A percentile compares a stretch with the other conserved stretches of the same genome.
phyloP scores from a whole-genome alignment of 1,140 invertebrate species.

The Teleopsis dalmanni region DNA sequence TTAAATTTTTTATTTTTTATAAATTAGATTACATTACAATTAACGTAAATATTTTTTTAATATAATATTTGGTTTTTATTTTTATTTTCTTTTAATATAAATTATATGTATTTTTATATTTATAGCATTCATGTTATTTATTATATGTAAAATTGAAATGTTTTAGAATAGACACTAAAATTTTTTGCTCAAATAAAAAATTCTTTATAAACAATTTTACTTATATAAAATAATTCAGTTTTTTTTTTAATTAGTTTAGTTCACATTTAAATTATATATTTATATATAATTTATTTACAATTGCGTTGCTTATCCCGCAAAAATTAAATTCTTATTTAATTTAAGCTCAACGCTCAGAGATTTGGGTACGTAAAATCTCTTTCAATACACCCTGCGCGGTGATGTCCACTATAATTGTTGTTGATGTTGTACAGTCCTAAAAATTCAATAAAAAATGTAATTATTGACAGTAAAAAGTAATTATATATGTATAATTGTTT shows the following conservation, averaged over 20 bases:
- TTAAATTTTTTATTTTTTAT: no score
- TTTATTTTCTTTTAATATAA: no score
- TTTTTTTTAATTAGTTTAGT: constrained; percentile 3
- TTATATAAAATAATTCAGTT: constrained; percentile 1
- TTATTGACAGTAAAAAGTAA: no score
- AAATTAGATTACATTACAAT: no score
- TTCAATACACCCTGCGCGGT: constrained; percentile 44
- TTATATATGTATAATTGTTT: no score
- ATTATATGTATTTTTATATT: no score
- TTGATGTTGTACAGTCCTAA: constrained; percentile 43
- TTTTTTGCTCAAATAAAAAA: no score
- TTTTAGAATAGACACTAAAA: no score
- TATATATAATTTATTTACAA: constrained; percentile 41
- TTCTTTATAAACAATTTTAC: background rate
- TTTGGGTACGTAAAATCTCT: constrained; percentile 44
- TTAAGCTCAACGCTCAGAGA: constrained; percentile 37
- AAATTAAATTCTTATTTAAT: constrained; percentile 10
- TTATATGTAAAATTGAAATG: no score
- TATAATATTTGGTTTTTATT: no score
- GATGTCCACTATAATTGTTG: constrained; percentile 41
- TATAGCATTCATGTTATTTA: no score
- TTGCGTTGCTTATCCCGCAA: constrained; percentile 42
- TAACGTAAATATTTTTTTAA: no score
- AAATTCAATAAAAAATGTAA: background rate
- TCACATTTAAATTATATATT: constrained; percentile 3